These are phyloP conservation scores for Drosophila nigromelanica DNA, from an alignment of 1,140 invertebrate genomes.

Conservation along the genomic window DNA sequence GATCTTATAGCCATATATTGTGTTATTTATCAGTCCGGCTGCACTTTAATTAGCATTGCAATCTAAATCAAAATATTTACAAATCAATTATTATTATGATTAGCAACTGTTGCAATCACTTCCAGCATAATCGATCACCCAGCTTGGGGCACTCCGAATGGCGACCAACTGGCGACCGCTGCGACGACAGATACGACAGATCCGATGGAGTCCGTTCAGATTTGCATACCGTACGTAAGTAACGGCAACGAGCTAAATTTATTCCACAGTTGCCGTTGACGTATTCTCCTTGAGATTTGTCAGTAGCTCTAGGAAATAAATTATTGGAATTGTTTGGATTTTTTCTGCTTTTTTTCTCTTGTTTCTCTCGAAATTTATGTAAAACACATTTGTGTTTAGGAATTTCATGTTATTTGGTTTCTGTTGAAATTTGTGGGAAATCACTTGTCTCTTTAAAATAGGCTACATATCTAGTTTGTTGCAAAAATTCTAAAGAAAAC, in stretches of 20 bases:
- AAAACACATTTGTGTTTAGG: no score
- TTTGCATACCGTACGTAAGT: conserved; percentile 27
- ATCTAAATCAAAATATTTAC: conserved; percentile 75
- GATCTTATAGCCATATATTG: conserved; percentile 20
- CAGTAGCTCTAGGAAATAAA: conserved; percentile 3
- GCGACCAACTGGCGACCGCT: conserved; percentile 29
- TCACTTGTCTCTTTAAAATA: not conserved
- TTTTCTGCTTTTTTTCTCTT: not conserved
- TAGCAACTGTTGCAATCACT: conserved; percentile 56
- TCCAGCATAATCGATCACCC: conserved; percentile 79
- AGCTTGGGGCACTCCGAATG: conserved; percentile 45
- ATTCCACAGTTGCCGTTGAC: conserved; percentile 26
- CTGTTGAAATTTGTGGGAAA: conserved; percentile 1
- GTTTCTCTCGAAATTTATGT: not conserved
- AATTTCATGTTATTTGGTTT: not conserved
- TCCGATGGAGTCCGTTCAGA: conserved; percentile 24
- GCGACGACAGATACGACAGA: conserved; percentile 30
- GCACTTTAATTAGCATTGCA: conserved; percentile 67
- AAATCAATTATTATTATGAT: conserved; percentile 76
- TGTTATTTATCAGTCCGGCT: conserved; percentile 53
- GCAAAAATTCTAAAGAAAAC: no score
- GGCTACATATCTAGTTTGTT: no score
- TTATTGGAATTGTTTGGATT: not conserved
- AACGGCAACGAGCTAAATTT: conserved; percentile 14
- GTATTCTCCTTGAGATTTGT: conserved; percentile 10